These are phyloP conservation scores for Antrozous pallidus DNA, from an alignment of 2,797 vertebrate species.

Conservation along the genomic window DNA sequence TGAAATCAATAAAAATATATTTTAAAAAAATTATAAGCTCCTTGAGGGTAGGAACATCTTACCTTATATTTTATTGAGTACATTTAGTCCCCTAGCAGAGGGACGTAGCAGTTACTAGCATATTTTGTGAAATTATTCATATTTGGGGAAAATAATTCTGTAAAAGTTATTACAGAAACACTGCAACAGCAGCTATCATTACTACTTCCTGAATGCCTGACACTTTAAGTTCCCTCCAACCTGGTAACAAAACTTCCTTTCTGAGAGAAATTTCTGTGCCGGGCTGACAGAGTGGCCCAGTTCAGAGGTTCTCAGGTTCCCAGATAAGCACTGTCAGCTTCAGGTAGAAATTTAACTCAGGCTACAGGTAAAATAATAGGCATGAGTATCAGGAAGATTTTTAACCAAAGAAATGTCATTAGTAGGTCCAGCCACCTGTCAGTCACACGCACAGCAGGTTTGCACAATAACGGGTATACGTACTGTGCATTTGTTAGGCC, in stretches of 20 bases:
- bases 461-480: not conserved
- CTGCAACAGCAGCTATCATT: not conserved
- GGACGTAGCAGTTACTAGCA: not conserved
- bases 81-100: not conserved
- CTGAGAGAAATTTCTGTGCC: not conserved
- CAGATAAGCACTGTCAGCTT: not conserved
- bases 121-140: slow-evolving; percentile 1
- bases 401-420: not conserved
- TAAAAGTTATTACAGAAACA: not conserved
- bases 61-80: not conserved
- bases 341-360: not conserved
- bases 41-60: not conserved
- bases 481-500: not conserved
- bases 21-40: not conserved
- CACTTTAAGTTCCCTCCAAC: not conserved
- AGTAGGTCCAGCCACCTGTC: not conserved
- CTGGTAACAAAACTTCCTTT: not conserved
- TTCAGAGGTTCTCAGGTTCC: not conserved
- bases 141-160: not conserved
- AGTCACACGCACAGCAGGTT: not conserved
- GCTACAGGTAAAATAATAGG: not conserved
- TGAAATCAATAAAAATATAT: too few species aligned
- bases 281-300: not conserved
- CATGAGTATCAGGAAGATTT: not conserved
- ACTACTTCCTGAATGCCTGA: not conserved